phyloP scores from a whole-genome alignment of 2,888 invertebrate genomes.

The Eupsilia transversa region DNA sequence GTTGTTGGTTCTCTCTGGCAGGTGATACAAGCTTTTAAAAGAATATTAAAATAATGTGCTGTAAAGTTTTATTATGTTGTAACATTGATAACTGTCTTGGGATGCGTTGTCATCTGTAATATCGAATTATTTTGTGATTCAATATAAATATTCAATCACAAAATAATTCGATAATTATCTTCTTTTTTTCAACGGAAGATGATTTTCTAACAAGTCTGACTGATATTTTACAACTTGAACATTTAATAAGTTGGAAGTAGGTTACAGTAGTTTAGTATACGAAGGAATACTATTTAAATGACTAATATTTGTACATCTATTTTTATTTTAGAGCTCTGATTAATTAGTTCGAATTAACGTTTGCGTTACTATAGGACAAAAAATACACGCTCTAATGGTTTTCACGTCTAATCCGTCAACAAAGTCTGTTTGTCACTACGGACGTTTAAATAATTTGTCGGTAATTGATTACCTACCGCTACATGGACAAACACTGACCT shows the following conservation, averaged over 20 bases:
- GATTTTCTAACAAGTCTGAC: neutral
- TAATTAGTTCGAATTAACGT: slow-evolving; percentile 9
- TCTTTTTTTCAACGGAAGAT: too few relatives aligned
- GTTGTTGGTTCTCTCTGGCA: slow-evolving; percentile 62
- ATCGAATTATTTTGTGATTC: slow-evolving; percentile 20
- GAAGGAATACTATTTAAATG: too few relatives aligned
- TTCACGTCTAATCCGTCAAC: slow-evolving; percentile 57
- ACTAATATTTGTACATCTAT: neutral
- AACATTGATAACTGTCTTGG: slow-evolving; percentile 20
- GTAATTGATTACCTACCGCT: slow-evolving; percentile 58
- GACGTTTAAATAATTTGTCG: slow-evolving; percentile 56
- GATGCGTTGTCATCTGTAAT: slow-evolving; percentile 25
- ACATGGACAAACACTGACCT: slow-evolving; percentile 18
- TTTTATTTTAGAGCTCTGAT: slow-evolving; percentile 1
- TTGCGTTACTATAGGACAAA: slow-evolving; percentile 21
- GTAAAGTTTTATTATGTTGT: slow-evolving; percentile 42
- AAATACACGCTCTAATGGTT: slow-evolving; percentile 37
- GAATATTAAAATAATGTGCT: slow-evolving; percentile 50
- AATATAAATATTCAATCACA: too few relatives aligned
- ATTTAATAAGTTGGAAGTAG: neutral
- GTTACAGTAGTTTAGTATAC: neutral
- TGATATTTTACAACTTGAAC: neutral
- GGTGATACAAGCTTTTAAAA: slow-evolving; percentile 63
- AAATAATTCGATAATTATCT: too few relatives aligned
- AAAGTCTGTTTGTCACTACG: slow-evolving; percentile 56